Evolutionary conservation across 2,113 vertebrate species (phyloP).

Genomic region (Cynopterus brachyotis): DNA sequence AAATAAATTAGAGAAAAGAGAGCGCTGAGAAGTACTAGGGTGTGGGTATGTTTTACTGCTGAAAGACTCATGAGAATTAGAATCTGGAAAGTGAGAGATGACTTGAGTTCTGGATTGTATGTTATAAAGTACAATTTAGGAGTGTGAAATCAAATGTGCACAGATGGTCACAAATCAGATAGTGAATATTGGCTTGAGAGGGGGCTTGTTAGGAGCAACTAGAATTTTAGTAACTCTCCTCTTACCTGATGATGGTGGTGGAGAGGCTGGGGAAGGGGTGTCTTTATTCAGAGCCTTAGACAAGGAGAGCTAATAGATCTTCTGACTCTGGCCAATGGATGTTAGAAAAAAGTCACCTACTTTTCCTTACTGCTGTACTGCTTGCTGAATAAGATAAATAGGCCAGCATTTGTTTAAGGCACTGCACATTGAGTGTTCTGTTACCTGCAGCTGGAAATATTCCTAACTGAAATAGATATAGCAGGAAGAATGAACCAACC

Average conservation of each 20-base stretch:
- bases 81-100: neutral
- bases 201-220: neutral
- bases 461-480: neutral
- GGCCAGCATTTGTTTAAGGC: neutral
- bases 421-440: neutral
- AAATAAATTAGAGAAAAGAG: neutral
- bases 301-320: neutral
- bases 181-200: neutral
- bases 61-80: neutral
- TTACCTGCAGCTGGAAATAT: neutral
- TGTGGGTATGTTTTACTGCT: neutral
- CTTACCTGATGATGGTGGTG: neutral
- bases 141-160: neutral
- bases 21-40: neutral
- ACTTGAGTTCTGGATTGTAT: neutral
- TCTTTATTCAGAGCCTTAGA: neutral
- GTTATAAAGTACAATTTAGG: neutral
- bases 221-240: neutral
- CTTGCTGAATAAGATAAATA: neutral
- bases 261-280: accelerated
- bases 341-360: neutral
- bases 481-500: neutral
- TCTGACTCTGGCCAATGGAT: neutral
- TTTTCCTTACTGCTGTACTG: neutral
- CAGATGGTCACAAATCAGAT: neutral